A percentile compares a stretch with the other conserved stretches of the same genome.
Evolutionary conservation across 2,888 invertebrate genomes (phyloP).

Genomic region (Eristalinus aeneus): DNA sequence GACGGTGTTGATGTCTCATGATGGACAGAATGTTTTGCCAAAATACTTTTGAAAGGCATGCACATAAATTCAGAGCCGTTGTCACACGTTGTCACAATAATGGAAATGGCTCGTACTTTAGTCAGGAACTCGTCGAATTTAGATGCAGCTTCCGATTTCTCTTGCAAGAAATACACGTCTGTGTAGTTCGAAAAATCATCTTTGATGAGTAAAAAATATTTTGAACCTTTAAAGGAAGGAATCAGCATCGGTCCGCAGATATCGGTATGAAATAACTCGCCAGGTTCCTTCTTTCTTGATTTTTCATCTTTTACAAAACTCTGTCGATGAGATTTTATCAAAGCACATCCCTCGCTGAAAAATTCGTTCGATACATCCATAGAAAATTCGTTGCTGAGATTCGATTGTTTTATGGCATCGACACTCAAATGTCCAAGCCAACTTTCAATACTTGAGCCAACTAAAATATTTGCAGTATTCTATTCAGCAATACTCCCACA

Average conservation of each 20-base stretch:
- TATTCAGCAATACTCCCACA: too few relatives aligned
- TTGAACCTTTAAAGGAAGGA: too few relatives aligned
- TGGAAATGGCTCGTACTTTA: constrained; percentile 11
- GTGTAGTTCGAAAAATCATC: neutral
- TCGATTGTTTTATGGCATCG: neutral
- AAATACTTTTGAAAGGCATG: neutral
- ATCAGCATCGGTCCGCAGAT: too few relatives aligned
- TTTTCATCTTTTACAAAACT: too few relatives aligned
- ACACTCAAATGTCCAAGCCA: constrained; percentile 2
- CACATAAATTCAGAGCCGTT: neutral
- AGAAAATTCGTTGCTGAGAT: neutral
- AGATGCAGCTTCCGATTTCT: constrained; percentile 16
- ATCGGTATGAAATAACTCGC: too few relatives aligned
- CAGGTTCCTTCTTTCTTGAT: too few relatives aligned
- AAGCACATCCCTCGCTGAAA: constrained; percentile 7
- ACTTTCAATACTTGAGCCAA: neutral
- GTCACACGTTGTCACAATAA: constrained; percentile 1
- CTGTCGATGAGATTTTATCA: too few relatives aligned
- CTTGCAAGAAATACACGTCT: neutral
- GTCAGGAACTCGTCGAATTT: constrained; percentile 9
- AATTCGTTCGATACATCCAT: neutral
- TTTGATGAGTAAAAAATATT: constrained; percentile 5
- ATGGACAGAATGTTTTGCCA: neutral
- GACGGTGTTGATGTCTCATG: neutral
- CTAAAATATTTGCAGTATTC: too few relatives aligned